phyloP scores from a whole-genome alignment of 2,113 vertebrate species.

The Apistogramma diplotaenia region DNA sequence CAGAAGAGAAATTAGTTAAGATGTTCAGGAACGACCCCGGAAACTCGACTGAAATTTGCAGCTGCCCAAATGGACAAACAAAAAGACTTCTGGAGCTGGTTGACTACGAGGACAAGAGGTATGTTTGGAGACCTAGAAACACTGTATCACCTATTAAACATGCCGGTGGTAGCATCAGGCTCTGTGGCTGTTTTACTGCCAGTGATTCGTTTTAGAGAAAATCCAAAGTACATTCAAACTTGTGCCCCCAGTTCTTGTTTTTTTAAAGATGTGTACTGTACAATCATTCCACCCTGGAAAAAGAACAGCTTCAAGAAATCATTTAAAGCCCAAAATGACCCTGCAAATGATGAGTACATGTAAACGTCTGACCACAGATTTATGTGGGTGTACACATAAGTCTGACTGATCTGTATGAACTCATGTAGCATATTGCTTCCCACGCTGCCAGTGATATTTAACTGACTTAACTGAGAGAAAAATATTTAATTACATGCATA shows the following conservation, averaged over 20 bases:
- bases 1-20: background rate
- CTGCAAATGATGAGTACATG: background rate
- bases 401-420: too few species aligned
- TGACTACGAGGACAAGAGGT: background rate
- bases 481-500: too few species aligned
- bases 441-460: too few species aligned
- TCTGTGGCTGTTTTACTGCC: background rate
- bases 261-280: background rate
- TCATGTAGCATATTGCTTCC: too few species aligned
- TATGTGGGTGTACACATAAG: background rate
- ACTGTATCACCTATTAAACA: background rate
- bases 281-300: background rate
- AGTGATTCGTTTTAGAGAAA: background rate
- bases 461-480: too few species aligned
- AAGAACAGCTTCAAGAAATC: background rate
- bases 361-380: background rate
- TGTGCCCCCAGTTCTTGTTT: background rate
- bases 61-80: background rate
- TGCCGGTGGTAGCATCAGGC: background rate
- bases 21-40: too few species aligned
- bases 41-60: background rate
- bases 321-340: background rate
- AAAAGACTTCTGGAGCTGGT: background rate
- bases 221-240: background rate
- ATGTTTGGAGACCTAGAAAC: background rate